Conservation (phyloP, 2,797 vertebrate species). For the Synaphobranchus kaupii region DNA sequence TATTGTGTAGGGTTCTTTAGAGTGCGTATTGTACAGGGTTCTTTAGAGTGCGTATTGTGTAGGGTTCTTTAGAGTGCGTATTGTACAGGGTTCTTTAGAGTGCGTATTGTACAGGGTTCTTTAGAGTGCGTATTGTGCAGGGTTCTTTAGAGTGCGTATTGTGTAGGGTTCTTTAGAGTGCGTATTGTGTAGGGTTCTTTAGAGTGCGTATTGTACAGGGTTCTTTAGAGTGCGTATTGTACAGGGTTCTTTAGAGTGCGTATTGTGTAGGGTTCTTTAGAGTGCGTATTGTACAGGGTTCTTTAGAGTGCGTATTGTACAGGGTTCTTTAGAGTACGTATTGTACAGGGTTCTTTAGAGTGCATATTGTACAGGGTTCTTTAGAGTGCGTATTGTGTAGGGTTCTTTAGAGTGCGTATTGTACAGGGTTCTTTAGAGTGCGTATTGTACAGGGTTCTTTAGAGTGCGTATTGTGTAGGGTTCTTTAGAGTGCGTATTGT, state of each 20-base stretch:
- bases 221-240: not conserved
- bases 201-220: not conserved
- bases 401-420: not conserved
- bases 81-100: not conserved
- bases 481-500: not conserved
- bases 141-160: not conserved
- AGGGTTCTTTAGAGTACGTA: not conserved
- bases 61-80: not conserved
- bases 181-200: not conserved
- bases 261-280: not conserved
- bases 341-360: not conserved
- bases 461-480: not conserved
- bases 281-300: not conserved
- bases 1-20: not conserved
- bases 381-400: not conserved
- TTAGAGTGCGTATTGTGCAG: not conserved
- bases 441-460: not conserved
- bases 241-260: not conserved
- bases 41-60: not conserved
- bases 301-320: not conserved
- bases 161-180: not conserved
- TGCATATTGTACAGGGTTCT: not conserved
- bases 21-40: not conserved
- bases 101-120: not conserved
- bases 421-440: not conserved